These are phyloP conservation scores for Heliconius hermathena DNA, from an alignment of 1,140 invertebrate species.

Conservation along the genomic window DNA sequence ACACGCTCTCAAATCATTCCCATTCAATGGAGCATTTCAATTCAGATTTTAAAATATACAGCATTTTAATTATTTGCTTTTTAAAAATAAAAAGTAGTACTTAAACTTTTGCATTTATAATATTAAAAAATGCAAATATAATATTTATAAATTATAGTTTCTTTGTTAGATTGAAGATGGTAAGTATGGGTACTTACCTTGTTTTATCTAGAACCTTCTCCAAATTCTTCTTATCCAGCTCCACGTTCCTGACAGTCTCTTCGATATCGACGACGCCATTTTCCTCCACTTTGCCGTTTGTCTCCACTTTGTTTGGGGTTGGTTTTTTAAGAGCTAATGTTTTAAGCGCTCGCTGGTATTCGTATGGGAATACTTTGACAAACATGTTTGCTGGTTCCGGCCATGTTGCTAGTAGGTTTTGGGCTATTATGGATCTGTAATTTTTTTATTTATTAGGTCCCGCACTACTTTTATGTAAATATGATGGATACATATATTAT, in stretches of 20 bases:
- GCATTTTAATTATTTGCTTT: too few species aligned
- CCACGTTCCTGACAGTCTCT: conserved; percentile 79
- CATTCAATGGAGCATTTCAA: too few species aligned
- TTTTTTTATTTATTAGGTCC: too few species aligned
- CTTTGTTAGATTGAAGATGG: too few species aligned
- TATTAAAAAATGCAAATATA: too few species aligned
- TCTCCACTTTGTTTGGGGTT: conserved; percentile 50
- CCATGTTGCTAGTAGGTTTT: conserved; percentile 92
- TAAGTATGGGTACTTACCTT: conserved; percentile 81
- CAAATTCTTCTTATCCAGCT: conserved; percentile 88
- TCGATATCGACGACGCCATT: conserved; percentile 76
- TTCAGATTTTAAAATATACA: too few species aligned
- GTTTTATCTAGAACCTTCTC: conserved; percentile 95
- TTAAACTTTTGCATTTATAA: too few species aligned
- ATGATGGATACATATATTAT: too few species aligned
- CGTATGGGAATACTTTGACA: conserved; percentile 98
- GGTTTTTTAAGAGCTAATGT: conserved; percentile 85
- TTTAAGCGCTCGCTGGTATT: conserved; percentile 95
- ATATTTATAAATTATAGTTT: too few species aligned
- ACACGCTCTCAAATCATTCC: too few species aligned
- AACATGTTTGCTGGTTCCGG: conserved; percentile 90
- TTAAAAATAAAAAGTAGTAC: too few species aligned
- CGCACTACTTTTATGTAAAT: too few species aligned
- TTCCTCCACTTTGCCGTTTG: conserved; percentile 61
- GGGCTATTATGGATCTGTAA: conserved; percentile 89